Evolutionary conservation across 2,797 vertebrate genomes (phyloP).

Genomic region (Pelobates cultripes): DNA sequence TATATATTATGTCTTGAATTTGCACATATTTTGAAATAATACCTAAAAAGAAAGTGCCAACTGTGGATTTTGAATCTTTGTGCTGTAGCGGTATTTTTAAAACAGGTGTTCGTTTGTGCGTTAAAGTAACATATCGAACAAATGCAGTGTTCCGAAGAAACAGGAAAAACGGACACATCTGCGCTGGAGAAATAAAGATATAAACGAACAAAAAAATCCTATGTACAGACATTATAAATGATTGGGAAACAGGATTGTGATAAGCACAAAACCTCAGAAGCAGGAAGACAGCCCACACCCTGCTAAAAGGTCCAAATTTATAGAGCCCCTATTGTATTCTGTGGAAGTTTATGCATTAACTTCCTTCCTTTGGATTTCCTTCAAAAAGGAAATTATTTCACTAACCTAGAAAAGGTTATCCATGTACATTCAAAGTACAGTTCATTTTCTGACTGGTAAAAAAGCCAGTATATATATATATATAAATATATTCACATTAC

Average conservation of each 20-base stretch:
- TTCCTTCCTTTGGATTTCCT: constrained; percentile 69
- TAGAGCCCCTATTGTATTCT: constrained; percentile 63
- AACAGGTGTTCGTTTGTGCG: constrained; percentile 65
- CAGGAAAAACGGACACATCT: constrained; percentile 74
- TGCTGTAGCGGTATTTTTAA: constrained; percentile 53
- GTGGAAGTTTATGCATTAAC: constrained; percentile 63
- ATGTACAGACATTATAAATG: constrained; percentile 65
- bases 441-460: constrained; percentile 26
- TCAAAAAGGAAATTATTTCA: constrained; percentile 66
- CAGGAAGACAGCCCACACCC: constrained; percentile 65
- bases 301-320: constrained; percentile 66
- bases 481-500: no score
- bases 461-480: not conserved
- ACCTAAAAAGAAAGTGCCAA: not conserved
- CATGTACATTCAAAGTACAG: constrained; percentile 52
- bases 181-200: constrained; percentile 50
- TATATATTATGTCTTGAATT: no score
- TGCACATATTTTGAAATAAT: not conserved
- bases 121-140: constrained; percentile 57
- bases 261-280: constrained; percentile 60
- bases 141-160: constrained; percentile 64
- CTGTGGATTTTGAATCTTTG: not conserved
- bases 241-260: constrained; percentile 62
- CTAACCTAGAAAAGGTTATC: constrained; percentile 60
- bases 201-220: constrained; percentile 61